Evolutionary conservation across 2,888 invertebrate species (phyloP).

Genomic region (Megamerina dolium): DNA sequence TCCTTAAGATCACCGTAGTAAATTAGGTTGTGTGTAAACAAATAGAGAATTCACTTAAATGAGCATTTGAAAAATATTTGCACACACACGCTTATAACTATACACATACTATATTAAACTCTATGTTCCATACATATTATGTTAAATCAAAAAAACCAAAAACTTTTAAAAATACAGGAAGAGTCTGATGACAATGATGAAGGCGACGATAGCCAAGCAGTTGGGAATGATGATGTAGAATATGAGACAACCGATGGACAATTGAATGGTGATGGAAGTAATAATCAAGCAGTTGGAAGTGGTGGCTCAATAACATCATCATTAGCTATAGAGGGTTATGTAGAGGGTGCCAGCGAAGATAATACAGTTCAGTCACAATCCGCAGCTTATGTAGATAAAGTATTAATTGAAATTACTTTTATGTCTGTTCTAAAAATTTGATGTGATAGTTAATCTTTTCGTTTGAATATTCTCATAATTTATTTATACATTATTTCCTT

Average conservation of each 20-base stretch:
- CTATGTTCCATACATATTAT: too few species aligned
- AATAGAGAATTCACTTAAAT: too few species aligned
- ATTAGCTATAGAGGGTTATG: conserved; percentile 46
- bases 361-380: conserved; percentile 50
- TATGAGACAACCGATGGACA: background rate
- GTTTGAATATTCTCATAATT: background rate
- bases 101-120: too few species aligned
- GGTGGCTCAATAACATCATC: conserved; percentile 43
- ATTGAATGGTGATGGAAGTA: background rate
- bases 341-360: conserved; percentile 48
- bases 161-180: too few species aligned
- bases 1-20: too few species aligned
- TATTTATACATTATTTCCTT: background rate
- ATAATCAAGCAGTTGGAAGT: conserved; percentile 11
- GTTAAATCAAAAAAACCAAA: too few species aligned
- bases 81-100: too few species aligned
- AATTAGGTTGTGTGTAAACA: too few species aligned
- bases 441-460: conserved; percentile 8
- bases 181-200: too few species aligned
- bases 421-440: too few species aligned
- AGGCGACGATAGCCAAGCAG: background rate
- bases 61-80: too few species aligned
- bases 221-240: background rate
- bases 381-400: conserved; percentile 43
- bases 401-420: conserved; percentile 27